These are phyloP conservation scores for Neelides folsomi DNA, from an alignment of 2,888 invertebrate genomes.

Conservation along the genomic window DNA sequence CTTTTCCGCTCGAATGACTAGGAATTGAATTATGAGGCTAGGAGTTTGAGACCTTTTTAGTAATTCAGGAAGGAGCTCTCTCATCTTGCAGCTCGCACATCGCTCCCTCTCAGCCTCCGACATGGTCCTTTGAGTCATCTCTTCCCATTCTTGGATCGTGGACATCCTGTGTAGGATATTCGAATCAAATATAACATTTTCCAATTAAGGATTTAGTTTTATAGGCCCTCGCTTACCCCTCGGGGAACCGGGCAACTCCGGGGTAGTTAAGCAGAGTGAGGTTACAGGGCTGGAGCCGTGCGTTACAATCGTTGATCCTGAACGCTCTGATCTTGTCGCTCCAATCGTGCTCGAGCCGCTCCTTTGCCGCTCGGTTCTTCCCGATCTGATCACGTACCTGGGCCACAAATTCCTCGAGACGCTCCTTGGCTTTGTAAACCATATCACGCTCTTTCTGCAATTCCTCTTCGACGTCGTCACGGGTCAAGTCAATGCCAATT, in stretches of 20 bases:
- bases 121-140: conserved; percentile 63
- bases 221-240: conserved; percentile 45
- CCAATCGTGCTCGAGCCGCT: conserved; percentile 76
- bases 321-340: conserved; percentile 74
- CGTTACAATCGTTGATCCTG: conserved; percentile 57
- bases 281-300: conserved; percentile 54
- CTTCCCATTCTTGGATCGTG: conserved; percentile 71
- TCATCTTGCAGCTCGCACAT: conserved; percentile 26
- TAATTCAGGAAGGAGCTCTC: conserved; percentile 26
- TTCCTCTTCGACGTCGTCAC: conserved; percentile 63
- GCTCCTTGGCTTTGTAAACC: conserved; percentile 25
- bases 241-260: conserved; percentile 64
- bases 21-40: no score
- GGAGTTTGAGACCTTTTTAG: conserved; percentile 28
- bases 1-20: no score
- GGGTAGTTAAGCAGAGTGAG: conserved; percentile 61
- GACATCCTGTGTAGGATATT: conserved; percentile 65
- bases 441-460: conserved; percentile 45
- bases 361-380: conserved; percentile 65
- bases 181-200: no score
- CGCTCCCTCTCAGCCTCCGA: conserved; percentile 60
- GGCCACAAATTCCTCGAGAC: conserved; percentile 23
- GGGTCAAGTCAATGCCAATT: conserved; percentile 57
- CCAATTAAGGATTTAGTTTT: no score
- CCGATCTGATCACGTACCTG: conserved; percentile 57